phyloP scores from a whole-genome alignment of 1,140 invertebrate species.

The Teleogryllus occipitalis region DNA sequence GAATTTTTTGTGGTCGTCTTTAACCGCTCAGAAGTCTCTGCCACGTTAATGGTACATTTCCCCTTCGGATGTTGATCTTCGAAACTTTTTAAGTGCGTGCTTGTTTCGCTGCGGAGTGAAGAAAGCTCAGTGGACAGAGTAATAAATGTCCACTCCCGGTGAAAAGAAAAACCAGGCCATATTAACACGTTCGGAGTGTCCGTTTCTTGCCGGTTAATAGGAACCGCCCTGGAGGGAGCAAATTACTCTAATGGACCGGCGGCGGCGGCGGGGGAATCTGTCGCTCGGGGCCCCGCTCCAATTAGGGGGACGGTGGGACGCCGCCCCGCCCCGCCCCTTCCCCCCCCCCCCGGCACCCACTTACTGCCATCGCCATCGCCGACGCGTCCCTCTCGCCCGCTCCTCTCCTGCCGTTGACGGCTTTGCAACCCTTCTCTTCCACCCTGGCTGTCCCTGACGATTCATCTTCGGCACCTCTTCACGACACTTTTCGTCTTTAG shows the following conservation, averaged over 20 bases:
- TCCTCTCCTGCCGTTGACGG: no score
- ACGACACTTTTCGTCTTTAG: no score
- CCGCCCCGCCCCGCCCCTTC: no score
- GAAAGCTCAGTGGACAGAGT: background rate
- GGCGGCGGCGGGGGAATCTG: background rate
- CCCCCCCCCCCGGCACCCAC: no score
- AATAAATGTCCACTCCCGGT: background rate
- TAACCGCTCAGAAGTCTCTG: background rate
- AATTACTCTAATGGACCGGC: background rate
- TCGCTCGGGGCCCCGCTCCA: background rate
- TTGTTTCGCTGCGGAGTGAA: background rate
- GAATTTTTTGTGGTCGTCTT: no score
- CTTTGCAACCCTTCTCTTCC: no score
- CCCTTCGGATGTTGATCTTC: background rate
- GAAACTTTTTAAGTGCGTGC: background rate
- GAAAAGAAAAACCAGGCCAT: background rate
- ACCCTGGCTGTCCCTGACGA: no score
- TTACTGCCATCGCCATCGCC: no score
- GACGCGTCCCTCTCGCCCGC: no score
- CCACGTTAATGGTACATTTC: background rate
- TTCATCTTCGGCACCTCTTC: no score
- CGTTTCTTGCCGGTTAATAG: background rate
- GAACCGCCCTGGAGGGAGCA: background rate
- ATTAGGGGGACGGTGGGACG: no score
- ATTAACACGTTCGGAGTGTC: background rate